phyloP scores from a whole-genome alignment of 2,888 invertebrate species.

The Thymelicus lineola region DNA sequence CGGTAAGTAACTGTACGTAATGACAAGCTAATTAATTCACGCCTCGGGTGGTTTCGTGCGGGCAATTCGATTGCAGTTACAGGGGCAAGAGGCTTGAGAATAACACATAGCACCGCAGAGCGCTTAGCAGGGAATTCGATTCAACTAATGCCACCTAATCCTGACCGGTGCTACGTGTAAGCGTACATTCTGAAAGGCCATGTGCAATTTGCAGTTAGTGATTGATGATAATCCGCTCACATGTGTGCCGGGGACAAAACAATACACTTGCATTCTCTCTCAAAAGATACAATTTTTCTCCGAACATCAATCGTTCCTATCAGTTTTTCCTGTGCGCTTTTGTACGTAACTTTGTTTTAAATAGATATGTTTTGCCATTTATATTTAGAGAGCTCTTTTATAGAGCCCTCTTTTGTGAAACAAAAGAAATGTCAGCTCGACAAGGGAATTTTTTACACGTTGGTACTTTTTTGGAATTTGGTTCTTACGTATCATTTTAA shows the following conservation, averaged over 20 bases:
- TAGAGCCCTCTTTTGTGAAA: slow-evolving; percentile 19
- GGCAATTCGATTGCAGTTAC: slow-evolving; percentile 55
- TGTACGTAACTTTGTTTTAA: slow-evolving; percentile 39
- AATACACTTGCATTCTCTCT: slow-evolving; percentile 53
- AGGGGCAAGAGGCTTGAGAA: slow-evolving; percentile 53
- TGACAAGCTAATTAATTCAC: slow-evolving; percentile 22
- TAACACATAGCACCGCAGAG: slow-evolving; percentile 76
- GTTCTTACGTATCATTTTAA: too few relatives aligned
- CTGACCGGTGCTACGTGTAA: slow-evolving; percentile 72
- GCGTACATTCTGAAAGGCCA: slow-evolving; percentile 75
- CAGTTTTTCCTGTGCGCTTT: slow-evolving; percentile 29
- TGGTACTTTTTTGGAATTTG: too few relatives aligned
- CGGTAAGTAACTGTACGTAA: slow-evolving; percentile 2
- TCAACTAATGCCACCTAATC: slow-evolving; percentile 82
- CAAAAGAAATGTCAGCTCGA: slow-evolving; percentile 2
- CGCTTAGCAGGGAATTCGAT: slow-evolving; percentile 82
- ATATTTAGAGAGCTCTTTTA: slow-evolving; percentile 24
- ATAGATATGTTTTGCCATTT: slow-evolving; percentile 25
- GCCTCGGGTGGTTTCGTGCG: slow-evolving; percentile 33
- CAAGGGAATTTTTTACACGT: too few relatives aligned
- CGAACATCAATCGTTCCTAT: slow-evolving; percentile 39
- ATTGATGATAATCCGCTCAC: slow-evolving; percentile 79
- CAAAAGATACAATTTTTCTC: slow-evolving; percentile 39
- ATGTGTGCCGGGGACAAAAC: slow-evolving; percentile 65
- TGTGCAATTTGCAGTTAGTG: slow-evolving; percentile 77